Base-by-base conservation (phyloP, 1,140 invertebrate species). In the Drosophila obscura region DNA sequence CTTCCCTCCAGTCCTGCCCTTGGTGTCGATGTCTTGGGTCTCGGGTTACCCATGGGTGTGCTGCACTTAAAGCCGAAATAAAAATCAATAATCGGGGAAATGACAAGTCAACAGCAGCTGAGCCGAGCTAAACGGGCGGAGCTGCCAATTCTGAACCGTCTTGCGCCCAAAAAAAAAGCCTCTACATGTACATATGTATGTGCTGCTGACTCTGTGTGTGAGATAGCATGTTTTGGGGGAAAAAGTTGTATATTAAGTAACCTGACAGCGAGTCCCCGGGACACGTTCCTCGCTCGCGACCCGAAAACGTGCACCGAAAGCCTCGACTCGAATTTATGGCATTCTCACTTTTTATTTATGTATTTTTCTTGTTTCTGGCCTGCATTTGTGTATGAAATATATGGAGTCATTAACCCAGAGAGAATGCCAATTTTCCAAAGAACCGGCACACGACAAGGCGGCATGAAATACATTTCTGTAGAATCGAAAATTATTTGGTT, bases 81-180 rank as follows among this genome's bases (percentile, higher is more conserved):
- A 87, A 87, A 88, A 87, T 87, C 82, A 87, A 87, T 87, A 87
- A 82, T 82, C 79, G 77, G 71, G 77, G 51, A 76, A 83, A 85
- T 83, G 74, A 76, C 83, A 87, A 87, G 78, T 82, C 82, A 82
- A 87, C 66, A 73, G 74, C 58, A 52, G 49, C 48, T 72, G 46
- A 50, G 45, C 65, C 50, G 45, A 76, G 75, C 78, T 53, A 28
- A 66, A 58, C 31, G 26, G 26, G 52, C 69, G 49, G 13, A 73
- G 76, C 60, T 48, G 63, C 60, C 77, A 73, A 68, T 80, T 77
- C 62, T 72, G 77, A 61, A 65, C 53, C 44, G 45, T 68, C 49
- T 49, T 66, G 72, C 31, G 41, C 28, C 48, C 61, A 9, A 28
- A 48, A 44, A 52, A 45, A 16, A 56, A 39, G 15, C 45, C 46